A percentile compares a stretch with the other conserved stretches of the same genome.
Conservation (phyloP, 1,140 invertebrate species). For the Hyposmocoma kahamanoa region DNA sequence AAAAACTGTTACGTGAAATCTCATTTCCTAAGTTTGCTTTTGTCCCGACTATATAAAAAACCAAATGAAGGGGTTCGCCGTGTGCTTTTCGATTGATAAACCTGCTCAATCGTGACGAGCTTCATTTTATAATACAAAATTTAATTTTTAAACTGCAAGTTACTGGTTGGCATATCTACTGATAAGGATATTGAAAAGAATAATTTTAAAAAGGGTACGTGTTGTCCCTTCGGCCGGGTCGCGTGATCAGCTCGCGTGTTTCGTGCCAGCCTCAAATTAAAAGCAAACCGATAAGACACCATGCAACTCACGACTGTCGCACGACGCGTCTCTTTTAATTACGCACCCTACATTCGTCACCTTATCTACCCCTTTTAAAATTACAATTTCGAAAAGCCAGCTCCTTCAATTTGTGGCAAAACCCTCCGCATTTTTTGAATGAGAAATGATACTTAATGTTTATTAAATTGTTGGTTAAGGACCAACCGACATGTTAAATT, state of each 20-base stretch:
- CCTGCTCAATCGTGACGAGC: constrained; percentile 22
- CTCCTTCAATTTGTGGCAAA: neutral
- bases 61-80: constrained; percentile 33
- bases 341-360: constrained; percentile 45
- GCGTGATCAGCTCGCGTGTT: constrained; percentile 60
- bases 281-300: constrained; percentile 55
- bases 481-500: no score
- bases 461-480: no score
- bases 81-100: constrained; percentile 30
- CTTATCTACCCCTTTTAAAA: constrained; percentile 55
- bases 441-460: no score
- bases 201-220: constrained; percentile 36
- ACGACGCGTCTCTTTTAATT: constrained; percentile 58
- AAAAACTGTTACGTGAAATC: constrained; percentile 61
- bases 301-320: constrained; percentile 50
- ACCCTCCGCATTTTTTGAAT: no score
- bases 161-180: constrained; percentile 16
- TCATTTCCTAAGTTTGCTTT: constrained; percentile 55
- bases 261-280: constrained; percentile 63
- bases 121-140: constrained; percentile 9
- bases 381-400: constrained; percentile 25
- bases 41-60: constrained; percentile 36
- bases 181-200: constrained; percentile 43
- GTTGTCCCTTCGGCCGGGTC: constrained; percentile 30
- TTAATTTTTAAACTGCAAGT: constrained; percentile 25